phyloP scores from a whole-genome alignment of 1,140 invertebrate species.

The Drosophila simulans region DNA sequence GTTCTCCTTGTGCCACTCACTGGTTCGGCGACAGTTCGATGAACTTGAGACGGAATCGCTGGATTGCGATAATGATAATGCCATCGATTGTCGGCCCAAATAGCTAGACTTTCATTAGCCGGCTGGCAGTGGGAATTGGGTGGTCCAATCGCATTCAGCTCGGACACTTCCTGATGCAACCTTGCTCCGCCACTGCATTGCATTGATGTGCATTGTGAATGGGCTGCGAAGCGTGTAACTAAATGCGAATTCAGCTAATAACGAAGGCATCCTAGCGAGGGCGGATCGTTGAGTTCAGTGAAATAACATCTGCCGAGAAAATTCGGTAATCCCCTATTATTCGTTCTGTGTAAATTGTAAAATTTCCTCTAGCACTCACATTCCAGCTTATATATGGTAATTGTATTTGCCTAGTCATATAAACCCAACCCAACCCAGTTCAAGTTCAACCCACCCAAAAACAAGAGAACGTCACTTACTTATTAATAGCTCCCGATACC shows the following conservation, averaged over 20 bases:
- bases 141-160: conserved; percentile 8
- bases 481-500: conserved; percentile 20
- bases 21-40: conserved; percentile 18
- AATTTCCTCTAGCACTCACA: background rate
- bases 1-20: conserved; percentile 39
- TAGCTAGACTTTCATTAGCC: background rate
- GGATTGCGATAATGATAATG: conserved; percentile 14
- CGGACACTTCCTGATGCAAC: conserved; percentile 21
- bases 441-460: conserved; percentile 23
- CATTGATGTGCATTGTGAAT: conserved; percentile 38
- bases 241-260: conserved; percentile 32
- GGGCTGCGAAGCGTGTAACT: conserved; percentile 36
- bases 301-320: too few species aligned
- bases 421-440: conserved; percentile 13
- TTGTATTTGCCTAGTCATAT: conserved; percentile 3
- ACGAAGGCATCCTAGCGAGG: conserved; percentile 4
- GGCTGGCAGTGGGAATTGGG: conserved; percentile 7
- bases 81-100: conserved; percentile 11
- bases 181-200: background rate
- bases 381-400: background rate
- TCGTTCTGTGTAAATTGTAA: background rate
- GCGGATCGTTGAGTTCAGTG: background rate
- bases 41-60: conserved; percentile 31
- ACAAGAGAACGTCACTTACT: background rate
- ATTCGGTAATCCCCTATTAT: background rate